Evolutionary conservation across 1,140 invertebrate species (phyloP), one percentile per base, ranked within the genome.

Genomic region (Oreohelix idahoensis): DNA sequence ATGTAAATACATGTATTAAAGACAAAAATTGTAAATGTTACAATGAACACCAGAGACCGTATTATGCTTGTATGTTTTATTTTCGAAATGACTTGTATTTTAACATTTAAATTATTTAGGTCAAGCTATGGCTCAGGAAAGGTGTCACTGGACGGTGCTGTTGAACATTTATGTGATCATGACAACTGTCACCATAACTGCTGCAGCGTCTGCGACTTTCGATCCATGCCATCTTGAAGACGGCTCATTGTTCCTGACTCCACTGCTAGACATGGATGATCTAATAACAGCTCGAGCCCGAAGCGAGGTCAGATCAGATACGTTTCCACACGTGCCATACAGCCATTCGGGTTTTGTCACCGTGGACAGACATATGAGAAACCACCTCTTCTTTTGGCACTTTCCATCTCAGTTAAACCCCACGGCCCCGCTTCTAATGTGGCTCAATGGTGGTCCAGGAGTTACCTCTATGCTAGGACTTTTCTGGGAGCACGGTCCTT

Each of bases 381-480:
- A 96, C 0, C 96, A 97, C 88, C 93, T 97, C 80, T 97, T 96
- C 92, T 97, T 97, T 90, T 97, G 96, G 96, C 97, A 96, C 87
- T 97, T 97, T 90, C 96, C 96, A 0, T 95, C 96, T 0, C 89
- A 93, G 23, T 15, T 8, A 29, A 66, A 38, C 26, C 1, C 58
- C 58, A 32, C 5, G 0, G 87, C 89, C 23, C 96, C 96, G 0
- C 94, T 97, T 83, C 93, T 97, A 17, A 89, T 97, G 17, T 97
- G 96, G 96, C 94, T 97, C 0, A 96, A 97, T 93, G 96, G 96
- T 71, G 93, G 96, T 23, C 96, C 96, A 0, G 96, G 96, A 0
- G 94, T 94, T 13, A 94, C 95, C 0, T 96, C 96, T 0, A 90
- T 97, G 35, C 96, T 95, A 86, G 96, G 96, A 0, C 91, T 97